These are phyloP conservation scores for Phyto melanocephala DNA, from an alignment of 2,888 invertebrate species.

Conservation along the genomic window DNA sequence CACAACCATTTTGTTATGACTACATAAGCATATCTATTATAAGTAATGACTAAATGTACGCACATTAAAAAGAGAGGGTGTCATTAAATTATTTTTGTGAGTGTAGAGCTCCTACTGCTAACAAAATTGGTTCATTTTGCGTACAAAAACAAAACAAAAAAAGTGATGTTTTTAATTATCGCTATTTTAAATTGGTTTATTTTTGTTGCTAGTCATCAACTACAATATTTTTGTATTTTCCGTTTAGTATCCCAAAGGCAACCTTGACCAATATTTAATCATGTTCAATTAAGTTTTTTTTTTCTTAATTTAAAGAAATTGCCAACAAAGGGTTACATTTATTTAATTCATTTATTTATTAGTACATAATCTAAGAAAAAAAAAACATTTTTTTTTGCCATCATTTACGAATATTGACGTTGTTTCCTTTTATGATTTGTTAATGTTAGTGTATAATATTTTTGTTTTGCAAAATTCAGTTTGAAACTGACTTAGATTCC, in stretches of 20 bases:
- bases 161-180: conserved; percentile 30
- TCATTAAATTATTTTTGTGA: too few relatives aligned
- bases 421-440: conserved; percentile 55
- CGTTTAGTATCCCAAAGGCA: conserved; percentile 9
- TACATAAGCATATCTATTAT: too few relatives aligned
- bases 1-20: too few relatives aligned
- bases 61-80: too few relatives aligned
- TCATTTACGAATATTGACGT: conserved; percentile 59
- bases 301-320: neutral
- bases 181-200: conserved; percentile 26
- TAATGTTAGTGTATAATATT: neutral
- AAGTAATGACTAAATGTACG: too few relatives aligned
- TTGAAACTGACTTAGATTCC: neutral
- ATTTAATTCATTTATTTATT: conserved; percentile 27
- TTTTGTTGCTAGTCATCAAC: conserved; percentile 27
- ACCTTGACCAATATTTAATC: conserved; percentile 42
- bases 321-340: conserved; percentile 17
- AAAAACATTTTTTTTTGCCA: conserved; percentile 46
- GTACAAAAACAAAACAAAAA: conserved; percentile 15
- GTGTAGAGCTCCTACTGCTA: too few relatives aligned
- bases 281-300: neutral
- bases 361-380: neutral
- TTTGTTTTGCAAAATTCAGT: conserved; percentile 24
- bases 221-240: neutral
- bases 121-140: conserved; percentile 16